Evolutionary conservation across 2,113 vertebrate species (phyloP).

Genomic region (Thinocorus orbignyianus): DNA sequence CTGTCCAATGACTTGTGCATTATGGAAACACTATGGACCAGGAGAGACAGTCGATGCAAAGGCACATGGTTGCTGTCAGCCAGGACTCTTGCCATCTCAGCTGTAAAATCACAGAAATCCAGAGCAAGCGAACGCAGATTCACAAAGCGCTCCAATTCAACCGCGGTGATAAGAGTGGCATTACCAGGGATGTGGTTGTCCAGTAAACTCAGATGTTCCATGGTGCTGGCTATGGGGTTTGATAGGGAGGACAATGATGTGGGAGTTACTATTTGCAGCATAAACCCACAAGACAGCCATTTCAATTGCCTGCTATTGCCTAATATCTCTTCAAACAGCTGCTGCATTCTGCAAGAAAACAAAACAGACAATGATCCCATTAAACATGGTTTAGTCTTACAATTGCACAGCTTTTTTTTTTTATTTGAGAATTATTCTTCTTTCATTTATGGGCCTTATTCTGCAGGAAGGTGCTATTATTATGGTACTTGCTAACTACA

Average conservation of each 20-base stretch:
- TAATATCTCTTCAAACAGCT: constrained; percentile 93
- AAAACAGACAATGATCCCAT: constrained; percentile 56
- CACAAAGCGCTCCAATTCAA: constrained; percentile 89
- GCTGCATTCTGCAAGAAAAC: constrained; percentile 88
- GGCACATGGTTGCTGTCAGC: constrained; percentile 87
- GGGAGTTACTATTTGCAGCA: constrained; percentile 93
- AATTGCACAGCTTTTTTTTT: not conserved
- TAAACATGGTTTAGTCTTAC: not conserved
- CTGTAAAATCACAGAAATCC: constrained; percentile 96
- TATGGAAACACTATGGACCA: constrained; percentile 90
- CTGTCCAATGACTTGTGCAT: constrained; percentile 90
- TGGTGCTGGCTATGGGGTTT: constrained; percentile 88
- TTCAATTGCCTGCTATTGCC: constrained; percentile 93
- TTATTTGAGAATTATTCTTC: not conserved
- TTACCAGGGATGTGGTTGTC: constrained; percentile 88
- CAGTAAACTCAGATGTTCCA: constrained; percentile 94
- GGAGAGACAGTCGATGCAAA: constrained; percentile 93
- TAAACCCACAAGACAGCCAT: constrained; percentile 95
- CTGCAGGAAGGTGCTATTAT: not conserved
- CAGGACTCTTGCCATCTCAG: constrained; percentile 91
- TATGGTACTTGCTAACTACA: not conserved
- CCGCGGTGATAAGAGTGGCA: constrained; percentile 84
- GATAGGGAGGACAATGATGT: constrained; percentile 90
- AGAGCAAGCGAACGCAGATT: constrained; percentile 90
- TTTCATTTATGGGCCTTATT: not conserved